These are phyloP conservation scores for Glaucidium brasilianum DNA, from an alignment of 2,113 vertebrate genomes.

Conservation along the genomic window DNA sequence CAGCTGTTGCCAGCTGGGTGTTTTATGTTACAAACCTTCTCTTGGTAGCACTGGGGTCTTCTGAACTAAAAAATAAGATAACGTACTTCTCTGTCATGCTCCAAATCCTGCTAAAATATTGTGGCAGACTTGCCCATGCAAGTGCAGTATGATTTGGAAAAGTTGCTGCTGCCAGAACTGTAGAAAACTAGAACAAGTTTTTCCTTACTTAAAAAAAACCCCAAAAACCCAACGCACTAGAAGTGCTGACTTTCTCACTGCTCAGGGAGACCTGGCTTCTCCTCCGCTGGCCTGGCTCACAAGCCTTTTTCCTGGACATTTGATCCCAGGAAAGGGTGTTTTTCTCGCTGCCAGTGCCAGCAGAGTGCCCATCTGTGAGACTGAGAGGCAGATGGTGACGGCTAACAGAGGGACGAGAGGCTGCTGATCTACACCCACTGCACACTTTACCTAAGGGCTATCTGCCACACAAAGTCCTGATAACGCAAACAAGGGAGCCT, in stretches of 20 bases:
- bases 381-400: background rate
- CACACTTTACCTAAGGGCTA: background rate
- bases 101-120: background rate
- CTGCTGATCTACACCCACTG: background rate
- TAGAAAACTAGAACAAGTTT: background rate
- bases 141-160: background rate
- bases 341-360: background rate
- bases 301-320: background rate
- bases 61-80: background rate
- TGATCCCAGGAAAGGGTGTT: background rate
- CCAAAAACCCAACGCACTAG: too few relatives aligned
- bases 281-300: background rate
- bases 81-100: background rate
- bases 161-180: background rate
- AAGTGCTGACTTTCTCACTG: rapidly evolving
- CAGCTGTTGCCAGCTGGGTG: background rate
- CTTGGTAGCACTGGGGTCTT: background rate
- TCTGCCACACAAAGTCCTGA: background rate
- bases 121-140: background rate
- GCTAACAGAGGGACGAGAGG: background rate
- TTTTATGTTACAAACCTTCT: background rate
- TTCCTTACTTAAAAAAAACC: background rate
- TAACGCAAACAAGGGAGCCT: background rate
- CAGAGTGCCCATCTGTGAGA: rapidly evolving
- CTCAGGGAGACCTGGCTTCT: background rate